These are phyloP conservation scores for Dunckerocampus dactyliophorus DNA, from an alignment of 2,113 vertebrate species.

Conservation along the genomic window DNA sequence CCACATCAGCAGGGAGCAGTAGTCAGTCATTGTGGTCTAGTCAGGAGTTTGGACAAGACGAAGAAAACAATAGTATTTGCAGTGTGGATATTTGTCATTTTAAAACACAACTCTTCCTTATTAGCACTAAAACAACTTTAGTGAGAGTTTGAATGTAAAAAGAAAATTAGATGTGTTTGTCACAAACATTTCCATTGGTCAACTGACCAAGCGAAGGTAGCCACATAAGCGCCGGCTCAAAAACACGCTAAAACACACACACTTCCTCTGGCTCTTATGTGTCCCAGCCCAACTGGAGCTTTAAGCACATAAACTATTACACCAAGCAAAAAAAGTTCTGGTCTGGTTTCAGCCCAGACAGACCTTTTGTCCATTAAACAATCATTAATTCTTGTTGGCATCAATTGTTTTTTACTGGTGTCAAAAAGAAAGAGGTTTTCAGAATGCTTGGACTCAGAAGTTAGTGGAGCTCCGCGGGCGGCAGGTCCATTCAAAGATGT, in stretches of 20 bases:
- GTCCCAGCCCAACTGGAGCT: not conserved
- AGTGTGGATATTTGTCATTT: not conserved
- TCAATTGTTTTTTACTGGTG: no score
- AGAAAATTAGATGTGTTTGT: not conserved
- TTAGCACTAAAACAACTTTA: not conserved
- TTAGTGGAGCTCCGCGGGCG: conserved; percentile 86
- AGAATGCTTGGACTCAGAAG: conserved; percentile 12
- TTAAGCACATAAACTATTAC: no score
- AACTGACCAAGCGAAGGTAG: not conserved
- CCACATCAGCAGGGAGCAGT: not conserved
- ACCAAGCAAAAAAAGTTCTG: no score
- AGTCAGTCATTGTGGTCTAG: not conserved
- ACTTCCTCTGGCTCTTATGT: not conserved
- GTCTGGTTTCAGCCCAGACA: no score
- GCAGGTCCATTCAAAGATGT: conserved; percentile 74
- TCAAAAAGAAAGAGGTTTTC: no score
- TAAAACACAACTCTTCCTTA: not conserved
- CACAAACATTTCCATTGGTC: not conserved
- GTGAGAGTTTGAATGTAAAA: conserved; percentile 2
- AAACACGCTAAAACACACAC: no score
- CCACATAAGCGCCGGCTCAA: not conserved
- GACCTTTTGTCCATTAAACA: no score
- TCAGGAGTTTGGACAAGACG: no score
- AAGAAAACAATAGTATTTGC: no score
- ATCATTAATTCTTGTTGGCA: not conserved